These are phyloP conservation scores for Callimico goeldii DNA, from an alignment of 2,797 vertebrate species.

Conservation along the genomic window DNA sequence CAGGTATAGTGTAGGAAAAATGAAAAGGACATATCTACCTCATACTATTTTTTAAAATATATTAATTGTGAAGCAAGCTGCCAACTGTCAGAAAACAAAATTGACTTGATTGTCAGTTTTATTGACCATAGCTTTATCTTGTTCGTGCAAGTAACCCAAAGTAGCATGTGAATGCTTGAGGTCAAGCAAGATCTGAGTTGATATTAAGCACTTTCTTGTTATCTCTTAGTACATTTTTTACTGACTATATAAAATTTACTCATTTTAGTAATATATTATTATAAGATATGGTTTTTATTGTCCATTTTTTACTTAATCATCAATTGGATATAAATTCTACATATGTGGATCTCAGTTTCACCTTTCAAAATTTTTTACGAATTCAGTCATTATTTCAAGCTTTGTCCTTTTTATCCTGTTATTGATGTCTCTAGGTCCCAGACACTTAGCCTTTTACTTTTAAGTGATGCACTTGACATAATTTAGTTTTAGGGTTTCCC, in stretches of 20 bases:
- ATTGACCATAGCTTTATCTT: conserved; percentile 40
- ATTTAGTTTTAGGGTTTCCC: conserved; percentile 27
- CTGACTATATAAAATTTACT: neutral
- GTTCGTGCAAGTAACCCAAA: conserved; percentile 3
- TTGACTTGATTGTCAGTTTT: conserved; percentile 29
- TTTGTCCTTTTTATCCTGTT: conserved; percentile 24
- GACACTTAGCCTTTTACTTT: neutral
- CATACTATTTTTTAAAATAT: neutral
- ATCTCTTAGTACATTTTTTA: neutral
- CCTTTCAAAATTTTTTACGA: neutral
- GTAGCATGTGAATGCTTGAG: neutral
- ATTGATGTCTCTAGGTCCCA: neutral
- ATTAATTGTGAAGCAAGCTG: conserved; percentile 5
- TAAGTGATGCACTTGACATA: conserved; percentile 9
- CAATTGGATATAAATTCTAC: neutral
- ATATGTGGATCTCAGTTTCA: neutral
- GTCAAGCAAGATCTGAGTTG: neutral
- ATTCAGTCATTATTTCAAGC: neutral
- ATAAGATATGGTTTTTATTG: neutral
- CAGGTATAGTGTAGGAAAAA: neutral
- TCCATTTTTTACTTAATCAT: neutral
- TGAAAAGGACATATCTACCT: neutral
- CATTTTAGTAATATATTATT: conserved; percentile 1
- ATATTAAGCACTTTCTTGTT: neutral
- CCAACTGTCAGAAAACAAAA: conserved; percentile 15